Conservation (phyloP, 2,888 invertebrate genomes). For the Erannis defoliaria region DNA sequence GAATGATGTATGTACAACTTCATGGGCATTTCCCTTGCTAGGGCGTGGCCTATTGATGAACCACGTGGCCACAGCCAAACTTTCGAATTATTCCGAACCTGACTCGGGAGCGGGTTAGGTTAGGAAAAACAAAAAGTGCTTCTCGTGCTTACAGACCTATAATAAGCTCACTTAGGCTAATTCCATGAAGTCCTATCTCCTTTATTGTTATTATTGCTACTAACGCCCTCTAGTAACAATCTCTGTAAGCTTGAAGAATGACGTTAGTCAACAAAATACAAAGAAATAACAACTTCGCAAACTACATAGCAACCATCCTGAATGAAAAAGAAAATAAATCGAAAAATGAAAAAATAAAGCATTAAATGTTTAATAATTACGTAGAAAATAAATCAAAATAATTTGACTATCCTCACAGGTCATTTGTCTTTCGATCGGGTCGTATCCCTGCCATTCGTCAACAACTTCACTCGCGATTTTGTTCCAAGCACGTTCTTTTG, state of each 20-base stretch:
- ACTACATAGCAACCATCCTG: background rate
- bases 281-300: background rate
- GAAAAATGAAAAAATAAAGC: background rate
- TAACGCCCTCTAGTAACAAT: background rate
- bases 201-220: too few species aligned
- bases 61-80: too few species aligned
- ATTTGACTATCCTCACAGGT: background rate
- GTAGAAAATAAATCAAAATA: background rate
- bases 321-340: background rate
- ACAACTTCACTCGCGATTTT: slow-evolving; percentile 7
- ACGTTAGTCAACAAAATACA: background rate
- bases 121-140: too few species aligned
- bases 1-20: too few species aligned
- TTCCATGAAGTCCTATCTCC: too few species aligned
- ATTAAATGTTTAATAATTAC: background rate
- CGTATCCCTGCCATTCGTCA: slow-evolving; percentile 3
- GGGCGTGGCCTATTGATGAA: too few species aligned
- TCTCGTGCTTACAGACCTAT: too few species aligned
- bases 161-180: too few species aligned
- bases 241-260: background rate
- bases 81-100: too few species aligned
- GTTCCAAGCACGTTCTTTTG: slow-evolving; percentile 11
- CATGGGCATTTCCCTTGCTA: too few species aligned
- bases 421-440: background rate
- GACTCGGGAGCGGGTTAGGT: too few species aligned